These are phyloP conservation scores for Danio choprae DNA, from an alignment of 2,797 vertebrate genomes.

Conservation along the genomic window DNA sequence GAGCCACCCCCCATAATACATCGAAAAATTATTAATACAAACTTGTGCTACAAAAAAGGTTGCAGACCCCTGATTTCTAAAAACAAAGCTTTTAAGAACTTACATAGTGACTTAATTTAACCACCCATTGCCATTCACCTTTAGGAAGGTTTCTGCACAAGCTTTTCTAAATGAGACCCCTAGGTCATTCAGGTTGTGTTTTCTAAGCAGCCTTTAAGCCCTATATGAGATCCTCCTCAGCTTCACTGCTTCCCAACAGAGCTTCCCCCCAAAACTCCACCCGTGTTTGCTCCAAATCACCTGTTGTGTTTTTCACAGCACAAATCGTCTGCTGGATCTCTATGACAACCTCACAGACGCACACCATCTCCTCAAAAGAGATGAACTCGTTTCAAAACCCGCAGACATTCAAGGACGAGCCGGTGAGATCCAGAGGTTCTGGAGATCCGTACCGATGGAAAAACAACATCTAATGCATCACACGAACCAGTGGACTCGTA, in stretches of 20 bases:
- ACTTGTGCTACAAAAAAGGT: too few relatives aligned
- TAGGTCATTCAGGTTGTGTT: background rate
- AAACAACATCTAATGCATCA: slow-evolving; percentile 16
- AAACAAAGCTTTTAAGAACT: too few relatives aligned
- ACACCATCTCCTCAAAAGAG: slow-evolving; percentile 70
- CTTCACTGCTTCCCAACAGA: slow-evolving; percentile 1
- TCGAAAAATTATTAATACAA: too few relatives aligned
- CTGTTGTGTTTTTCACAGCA: slow-evolving; percentile 79
- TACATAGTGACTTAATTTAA: too few relatives aligned
- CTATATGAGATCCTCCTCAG: slow-evolving; percentile 21
- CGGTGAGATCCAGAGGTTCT: slow-evolving; percentile 38
- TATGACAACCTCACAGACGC: slow-evolving; percentile 78
- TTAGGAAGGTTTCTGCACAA: too few relatives aligned
- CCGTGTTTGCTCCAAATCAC: slow-evolving; percentile 76
- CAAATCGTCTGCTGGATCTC: slow-evolving; percentile 73
- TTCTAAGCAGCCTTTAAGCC: slow-evolving; percentile 13
- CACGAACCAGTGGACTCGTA: slow-evolving; percentile 25
- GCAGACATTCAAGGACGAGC: slow-evolving; percentile 51
- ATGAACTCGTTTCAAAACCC: slow-evolving; percentile 70
- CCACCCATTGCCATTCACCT: too few relatives aligned
- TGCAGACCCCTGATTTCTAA: too few relatives aligned
- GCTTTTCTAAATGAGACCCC: background rate
- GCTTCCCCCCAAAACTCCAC: slow-evolving; percentile 65
- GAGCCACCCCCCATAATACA: too few relatives aligned
- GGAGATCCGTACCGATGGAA: slow-evolving; percentile 32